Evolutionary conservation across 2,888 invertebrate species (phyloP).

Genomic region (Gryllus longicercus): DNA sequence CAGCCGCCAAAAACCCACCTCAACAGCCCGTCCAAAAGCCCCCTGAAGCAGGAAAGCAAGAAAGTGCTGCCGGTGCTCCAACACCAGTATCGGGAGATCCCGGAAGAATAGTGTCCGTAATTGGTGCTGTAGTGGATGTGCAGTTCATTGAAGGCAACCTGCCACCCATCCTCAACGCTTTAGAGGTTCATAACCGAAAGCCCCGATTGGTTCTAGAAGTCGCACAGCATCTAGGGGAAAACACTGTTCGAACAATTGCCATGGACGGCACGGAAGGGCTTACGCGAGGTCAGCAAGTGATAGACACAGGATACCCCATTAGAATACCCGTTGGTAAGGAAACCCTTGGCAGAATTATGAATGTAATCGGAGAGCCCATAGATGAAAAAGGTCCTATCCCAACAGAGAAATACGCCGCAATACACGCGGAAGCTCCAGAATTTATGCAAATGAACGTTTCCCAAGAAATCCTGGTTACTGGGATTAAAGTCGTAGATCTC

Average conservation of each 20-base stretch:
- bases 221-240: conserved; percentile 86
- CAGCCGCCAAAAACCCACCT: conserved; percentile 33
- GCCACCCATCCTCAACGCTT: conserved; percentile 90
- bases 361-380: conserved; percentile 87
- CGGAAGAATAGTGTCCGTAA: conserved; percentile 85
- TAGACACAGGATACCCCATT: conserved; percentile 83
- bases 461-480: conserved; percentile 89
- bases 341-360: conserved; percentile 89
- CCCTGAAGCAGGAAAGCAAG: conserved; percentile 45
- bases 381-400: conserved; percentile 88
- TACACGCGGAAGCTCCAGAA: conserved; percentile 89
- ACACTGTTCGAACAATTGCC: conserved; percentile 85
- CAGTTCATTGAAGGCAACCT: conserved; percentile 81
- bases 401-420: conserved; percentile 72
- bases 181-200: conserved; percentile 82
- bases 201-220: conserved; percentile 85
- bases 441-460: conserved; percentile 94
- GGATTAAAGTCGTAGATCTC: conserved; percentile 91
- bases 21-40: conserved; percentile 46
- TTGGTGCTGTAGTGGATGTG: conserved; percentile 96
- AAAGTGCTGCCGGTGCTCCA: conserved; percentile 41
- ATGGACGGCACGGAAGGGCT: conserved; percentile 94
- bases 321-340: conserved; percentile 89
- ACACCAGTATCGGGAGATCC: too few species aligned
- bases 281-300: conserved; percentile 75